These are phyloP conservation scores for Erynnis tages DNA, from an alignment of 2,888 invertebrate genomes.

Conservation along the genomic window DNA sequence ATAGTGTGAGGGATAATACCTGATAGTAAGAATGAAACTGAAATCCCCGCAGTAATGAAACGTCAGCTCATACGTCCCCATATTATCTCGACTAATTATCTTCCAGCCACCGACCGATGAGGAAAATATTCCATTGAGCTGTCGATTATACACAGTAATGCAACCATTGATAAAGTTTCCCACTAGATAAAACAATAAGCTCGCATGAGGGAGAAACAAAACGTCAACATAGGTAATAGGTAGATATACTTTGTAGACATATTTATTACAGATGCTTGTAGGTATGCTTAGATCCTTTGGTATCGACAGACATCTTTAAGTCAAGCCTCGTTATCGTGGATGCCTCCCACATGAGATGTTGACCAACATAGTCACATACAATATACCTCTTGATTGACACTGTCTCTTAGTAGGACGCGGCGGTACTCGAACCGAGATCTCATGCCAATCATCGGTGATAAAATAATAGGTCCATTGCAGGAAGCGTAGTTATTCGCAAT, in stretches of 20 bases:
- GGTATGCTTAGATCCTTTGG: too few species aligned
- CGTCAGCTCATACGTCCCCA: constrained; percentile 54
- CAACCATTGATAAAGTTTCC: not conserved
- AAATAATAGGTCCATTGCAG: constrained; percentile 74
- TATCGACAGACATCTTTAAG: too few species aligned
- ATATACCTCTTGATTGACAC: constrained; percentile 32
- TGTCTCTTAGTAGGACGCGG: constrained; percentile 30
- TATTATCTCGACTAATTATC: constrained; percentile 65
- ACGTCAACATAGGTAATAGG: too few species aligned
- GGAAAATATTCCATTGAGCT: constrained; percentile 30
- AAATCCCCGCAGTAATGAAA: constrained; percentile 60
- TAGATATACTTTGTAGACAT: too few species aligned
- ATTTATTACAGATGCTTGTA: too few species aligned
- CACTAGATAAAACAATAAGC: too few species aligned
- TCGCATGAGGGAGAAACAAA: too few species aligned
- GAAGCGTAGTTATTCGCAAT: constrained; percentile 76
- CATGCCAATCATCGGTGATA: constrained; percentile 79
- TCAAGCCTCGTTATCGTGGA: not conserved
- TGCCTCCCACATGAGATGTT: constrained; percentile 11
- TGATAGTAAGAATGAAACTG: constrained; percentile 48
- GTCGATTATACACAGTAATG: not conserved
- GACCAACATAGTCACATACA: constrained; percentile 3
- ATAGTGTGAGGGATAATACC: constrained; percentile 54
- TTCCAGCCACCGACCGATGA: constrained; percentile 46
- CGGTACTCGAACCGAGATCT: constrained; percentile 45